Conservation (phyloP, 2,888 invertebrate genomes). For the Camponotus fellah region DNA sequence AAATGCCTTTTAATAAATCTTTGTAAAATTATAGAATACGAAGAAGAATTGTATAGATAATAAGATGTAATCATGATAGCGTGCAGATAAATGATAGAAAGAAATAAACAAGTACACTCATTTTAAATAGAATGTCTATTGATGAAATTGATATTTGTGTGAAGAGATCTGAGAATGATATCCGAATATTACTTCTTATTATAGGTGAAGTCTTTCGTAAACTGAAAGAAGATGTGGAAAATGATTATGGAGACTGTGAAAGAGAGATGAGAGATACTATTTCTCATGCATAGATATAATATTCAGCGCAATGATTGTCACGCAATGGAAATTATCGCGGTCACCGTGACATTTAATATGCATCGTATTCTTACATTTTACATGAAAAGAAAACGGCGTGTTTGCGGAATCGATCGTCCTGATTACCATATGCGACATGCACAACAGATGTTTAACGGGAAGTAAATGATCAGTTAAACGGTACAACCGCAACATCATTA, state of each 20-base stretch:
- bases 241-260: neutral
- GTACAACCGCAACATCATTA: conserved; percentile 30
- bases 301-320: neutral
- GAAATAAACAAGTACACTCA: neutral
- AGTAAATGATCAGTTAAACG: conserved; percentile 15
- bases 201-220: neutral
- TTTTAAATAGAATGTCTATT: neutral
- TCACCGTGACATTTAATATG: neutral
- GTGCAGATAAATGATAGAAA: neutral
- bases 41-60: neutral
- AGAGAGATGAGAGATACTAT: neutral
- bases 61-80: neutral
- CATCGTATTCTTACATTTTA: neutral
- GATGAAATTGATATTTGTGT: neutral
- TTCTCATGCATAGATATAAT: neutral
- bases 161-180: neutral
- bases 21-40: neutral
- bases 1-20: neutral
- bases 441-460: conserved; percentile 27
- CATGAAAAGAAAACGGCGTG: conserved; percentile 31
- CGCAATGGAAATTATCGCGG: conserved; percentile 10
- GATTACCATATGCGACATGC: conserved; percentile 30
- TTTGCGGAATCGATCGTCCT: conserved; percentile 26
- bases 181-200: neutral
- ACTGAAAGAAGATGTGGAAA: neutral